Conservation (phyloP, 1,140 invertebrate genomes). For the Microplitis mediator region DNA sequence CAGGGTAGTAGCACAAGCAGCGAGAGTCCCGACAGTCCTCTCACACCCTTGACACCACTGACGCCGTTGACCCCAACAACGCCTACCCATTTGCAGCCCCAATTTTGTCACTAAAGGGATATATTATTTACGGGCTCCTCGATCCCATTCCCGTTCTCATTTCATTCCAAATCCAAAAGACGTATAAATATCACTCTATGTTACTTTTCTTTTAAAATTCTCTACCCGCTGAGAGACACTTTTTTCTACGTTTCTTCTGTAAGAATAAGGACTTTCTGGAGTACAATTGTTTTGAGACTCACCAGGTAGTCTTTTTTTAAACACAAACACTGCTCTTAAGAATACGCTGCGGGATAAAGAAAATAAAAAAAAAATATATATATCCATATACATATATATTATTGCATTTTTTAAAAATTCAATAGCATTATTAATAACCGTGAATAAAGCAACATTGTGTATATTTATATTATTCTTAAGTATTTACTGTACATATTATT, state of each 20-base stretch:
- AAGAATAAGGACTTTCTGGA: too few species aligned
- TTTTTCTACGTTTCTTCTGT: too few species aligned
- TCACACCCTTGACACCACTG: slow-evolving; percentile 48
- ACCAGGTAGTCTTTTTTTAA: too few species aligned
- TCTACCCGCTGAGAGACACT: too few species aligned
- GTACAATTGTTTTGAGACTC: too few species aligned
- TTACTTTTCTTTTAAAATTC: too few species aligned
- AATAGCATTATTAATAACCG: neutral
- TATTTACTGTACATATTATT: neutral
- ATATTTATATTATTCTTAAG: neutral
- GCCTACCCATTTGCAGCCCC: slow-evolving; percentile 44
- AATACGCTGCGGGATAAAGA: neutral
- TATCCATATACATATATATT: neutral
- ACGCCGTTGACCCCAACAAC: slow-evolving; percentile 50
- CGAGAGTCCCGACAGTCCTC: slow-evolving; percentile 49
- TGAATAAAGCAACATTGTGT: neutral
- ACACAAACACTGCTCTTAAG: too few species aligned
- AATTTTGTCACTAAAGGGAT: slow-evolving; percentile 44
- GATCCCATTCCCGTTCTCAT: too few species aligned
- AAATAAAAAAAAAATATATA: neutral
- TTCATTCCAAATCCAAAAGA: too few species aligned
- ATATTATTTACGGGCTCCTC: slow-evolving; percentile 36
- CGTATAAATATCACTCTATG: too few species aligned
- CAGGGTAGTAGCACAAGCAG: slow-evolving; percentile 48
- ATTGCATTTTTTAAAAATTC: neutral